Conservation (phyloP, 2,113 vertebrate genomes). For the Oxyruncus cristatus region DNA sequence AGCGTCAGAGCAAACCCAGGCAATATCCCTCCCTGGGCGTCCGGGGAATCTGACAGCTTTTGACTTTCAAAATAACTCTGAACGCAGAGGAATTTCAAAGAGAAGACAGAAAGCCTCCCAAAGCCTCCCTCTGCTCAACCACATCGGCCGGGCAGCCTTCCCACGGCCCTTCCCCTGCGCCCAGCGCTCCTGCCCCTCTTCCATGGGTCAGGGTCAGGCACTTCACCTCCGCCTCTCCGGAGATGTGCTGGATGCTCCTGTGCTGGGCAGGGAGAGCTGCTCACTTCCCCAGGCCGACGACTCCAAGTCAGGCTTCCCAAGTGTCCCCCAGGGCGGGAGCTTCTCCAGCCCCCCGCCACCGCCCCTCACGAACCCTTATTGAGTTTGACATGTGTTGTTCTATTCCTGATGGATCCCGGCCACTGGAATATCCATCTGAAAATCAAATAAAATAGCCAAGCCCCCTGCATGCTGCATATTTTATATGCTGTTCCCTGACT, state of each 20-base stretch:
- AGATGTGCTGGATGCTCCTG: background rate
- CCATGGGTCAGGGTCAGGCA: background rate
- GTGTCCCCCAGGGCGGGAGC: background rate
- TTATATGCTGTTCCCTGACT: constrained; percentile 24
- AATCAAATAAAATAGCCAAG: constrained; percentile 27
- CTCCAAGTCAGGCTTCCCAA: background rate
- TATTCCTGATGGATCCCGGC: constrained; percentile 13
- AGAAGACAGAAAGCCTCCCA: constrained; percentile 13
- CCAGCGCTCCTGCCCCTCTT: background rate
- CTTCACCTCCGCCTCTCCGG: background rate
- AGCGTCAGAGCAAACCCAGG: background rate
- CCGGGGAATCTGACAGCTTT: constrained; percentile 38
- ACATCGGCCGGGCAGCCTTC: background rate
- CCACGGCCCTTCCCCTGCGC: background rate
- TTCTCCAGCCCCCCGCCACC: background rate
- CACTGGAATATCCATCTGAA: constrained; percentile 63
- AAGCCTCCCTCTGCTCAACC: constrained; percentile 23
- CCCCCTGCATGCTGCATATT: background rate
- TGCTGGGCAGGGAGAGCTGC: background rate
- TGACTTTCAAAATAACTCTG: constrained; percentile 29
- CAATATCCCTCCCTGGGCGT: constrained; percentile 9
- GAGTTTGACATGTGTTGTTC: constrained; percentile 41
- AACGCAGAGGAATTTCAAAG: constrained; percentile 17
- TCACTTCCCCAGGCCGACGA: background rate
- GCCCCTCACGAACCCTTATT: background rate